Base-by-base conservation (phyloP, 2,888 invertebrate species). In the Drosophila tripunctata region DNA sequence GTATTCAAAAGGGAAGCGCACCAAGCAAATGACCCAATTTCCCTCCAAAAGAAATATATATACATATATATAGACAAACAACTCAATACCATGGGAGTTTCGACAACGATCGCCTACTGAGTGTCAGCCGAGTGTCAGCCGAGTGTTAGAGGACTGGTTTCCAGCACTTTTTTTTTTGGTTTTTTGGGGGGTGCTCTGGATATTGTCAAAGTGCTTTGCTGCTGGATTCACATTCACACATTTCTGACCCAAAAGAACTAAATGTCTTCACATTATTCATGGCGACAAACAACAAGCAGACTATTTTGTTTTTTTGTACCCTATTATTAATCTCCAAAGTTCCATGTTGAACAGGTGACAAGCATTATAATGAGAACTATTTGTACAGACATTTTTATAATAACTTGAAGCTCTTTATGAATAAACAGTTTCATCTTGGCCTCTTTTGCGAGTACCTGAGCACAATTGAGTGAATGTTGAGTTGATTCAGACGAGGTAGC, bases 201-300 rank as follows among this genome's bases (percentile, higher is more conserved):
- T 30, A 38, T n/a, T 43, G 50, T 14, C 30, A 35, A 43, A 33
- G 58, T 35, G 48, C 17, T 64, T 30, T n/a, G 17, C 14, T 36
- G 17, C 10, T 71, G 72, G 74, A 78, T 74, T 87, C 74, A 84
- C 67, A 78, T 74, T 87, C 74, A 84, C 67, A 76, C 75, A 78
- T 62, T 74, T 84, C 65, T 76, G 71, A 75, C 85, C 76, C 51
- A 73, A 57, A 78, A 75, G 67, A n/a, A 33, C 38, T 44, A 48
- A 68, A 67, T 67, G 66, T 64, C 15, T 62, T 55, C 58, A 75
- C 69, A 69, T 79, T 65, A 67, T 57, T 76, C 73, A 57, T 19
- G 38, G 44, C 41, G 40, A 41, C 22, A 30, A 43, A 17, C 45
- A 69, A 58, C 72, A 75, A 68, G 55, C 47, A 62, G 38, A 50